Evolutionary conservation across 2,888 invertebrate species (phyloP).

Genomic region (Tethea ocularis): DNA sequence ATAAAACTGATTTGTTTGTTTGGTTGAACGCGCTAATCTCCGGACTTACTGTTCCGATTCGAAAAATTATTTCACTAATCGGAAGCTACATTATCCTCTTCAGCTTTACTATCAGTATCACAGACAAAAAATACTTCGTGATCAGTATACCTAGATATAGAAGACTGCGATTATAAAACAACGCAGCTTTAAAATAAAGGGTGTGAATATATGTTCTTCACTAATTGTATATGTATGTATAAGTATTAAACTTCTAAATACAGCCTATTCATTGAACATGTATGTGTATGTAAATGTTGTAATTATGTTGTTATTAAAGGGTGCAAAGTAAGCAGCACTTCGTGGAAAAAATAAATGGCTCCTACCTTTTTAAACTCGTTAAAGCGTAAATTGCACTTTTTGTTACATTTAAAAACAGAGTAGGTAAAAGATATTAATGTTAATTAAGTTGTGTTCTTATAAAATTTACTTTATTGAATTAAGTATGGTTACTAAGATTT

Average conservation of each 20-base stretch:
- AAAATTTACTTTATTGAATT: background rate
- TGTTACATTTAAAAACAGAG: slow-evolving; percentile 12
- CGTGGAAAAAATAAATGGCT: slow-evolving; percentile 17
- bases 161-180: too few relatives aligned
- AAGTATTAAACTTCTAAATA: background rate
- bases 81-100: too few relatives aligned
- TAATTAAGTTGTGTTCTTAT: background rate
- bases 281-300: slow-evolving; percentile 23
- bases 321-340: slow-evolving; percentile 36
- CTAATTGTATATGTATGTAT: background rate
- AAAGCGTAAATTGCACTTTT: slow-evolving; percentile 31
- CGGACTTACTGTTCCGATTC: too few relatives aligned
- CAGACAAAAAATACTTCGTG: too few relatives aligned
- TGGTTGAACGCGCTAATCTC: too few relatives aligned
- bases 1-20: too few relatives aligned
- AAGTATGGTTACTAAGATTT: slow-evolving; percentile 13
- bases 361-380: slow-evolving; percentile 17
- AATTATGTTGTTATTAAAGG: slow-evolving; percentile 43
- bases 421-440: background rate
- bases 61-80: too few relatives aligned
- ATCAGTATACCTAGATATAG: too few relatives aligned
- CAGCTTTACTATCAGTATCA: too few relatives aligned
- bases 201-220: background rate
- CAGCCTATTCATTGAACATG: background rate
- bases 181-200: background rate